These are phyloP conservation scores for Spatula clypeata DNA, from an alignment of 2,797 vertebrate species.

Conservation along the genomic window DNA sequence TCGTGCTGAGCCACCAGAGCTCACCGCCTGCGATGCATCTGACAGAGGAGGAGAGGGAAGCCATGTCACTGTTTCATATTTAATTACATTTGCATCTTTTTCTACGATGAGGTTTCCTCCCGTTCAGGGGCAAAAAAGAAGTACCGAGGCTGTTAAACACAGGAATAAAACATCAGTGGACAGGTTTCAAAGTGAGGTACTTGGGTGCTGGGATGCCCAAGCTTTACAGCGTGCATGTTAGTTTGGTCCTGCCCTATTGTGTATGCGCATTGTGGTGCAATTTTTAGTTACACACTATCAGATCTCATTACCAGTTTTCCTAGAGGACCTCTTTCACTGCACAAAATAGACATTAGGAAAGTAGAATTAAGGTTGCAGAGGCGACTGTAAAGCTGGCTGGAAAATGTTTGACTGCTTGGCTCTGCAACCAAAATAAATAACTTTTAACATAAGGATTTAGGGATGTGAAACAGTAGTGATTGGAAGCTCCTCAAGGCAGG, in stretches of 20 bases:
- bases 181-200: background rate
- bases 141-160: background rate
- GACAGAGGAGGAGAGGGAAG: background rate
- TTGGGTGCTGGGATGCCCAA: background rate
- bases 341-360: background rate
- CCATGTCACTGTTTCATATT: background rate
- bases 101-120: fast-evolving
- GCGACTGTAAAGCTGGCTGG: constrained; percentile 17
- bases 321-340: background rate
- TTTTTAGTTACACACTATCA: background rate
- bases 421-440: background rate
- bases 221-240: background rate
- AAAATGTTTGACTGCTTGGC: background rate
- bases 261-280: background rate
- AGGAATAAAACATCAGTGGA: background rate
- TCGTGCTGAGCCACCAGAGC: background rate
- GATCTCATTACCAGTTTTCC: constrained; percentile 26
- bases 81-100: background rate
- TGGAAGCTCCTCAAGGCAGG: background rate
- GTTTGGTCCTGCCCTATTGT: background rate
- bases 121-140: background rate
- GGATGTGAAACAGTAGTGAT: background rate
- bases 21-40: fast-evolving
- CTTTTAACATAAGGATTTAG: background rate
- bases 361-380: constrained; percentile 29